Evolutionary conservation across 2,797 vertebrate species (phyloP), one percentile per base, ranked within the genome.

Genomic region (Anguilla pacifica): DNA sequence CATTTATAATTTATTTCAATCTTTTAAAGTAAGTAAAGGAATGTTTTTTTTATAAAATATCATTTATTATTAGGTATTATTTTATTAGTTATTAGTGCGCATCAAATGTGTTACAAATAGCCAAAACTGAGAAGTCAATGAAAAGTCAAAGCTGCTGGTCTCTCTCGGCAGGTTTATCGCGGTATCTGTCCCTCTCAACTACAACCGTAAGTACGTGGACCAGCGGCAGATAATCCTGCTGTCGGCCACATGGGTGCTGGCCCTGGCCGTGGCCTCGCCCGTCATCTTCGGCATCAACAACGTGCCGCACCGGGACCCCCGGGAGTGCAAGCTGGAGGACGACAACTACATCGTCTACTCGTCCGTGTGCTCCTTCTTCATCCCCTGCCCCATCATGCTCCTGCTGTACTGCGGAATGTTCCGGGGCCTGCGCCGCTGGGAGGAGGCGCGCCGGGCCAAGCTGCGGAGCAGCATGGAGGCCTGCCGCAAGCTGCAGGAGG

Each of bases 361-460:
- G 9, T 99, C 98, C 9, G 95, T 98, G 89, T 99, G 98, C 93
- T 99, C 98, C 90, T 99, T 99, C 95, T 98, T 99, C 93, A 96
- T 99, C 91, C 98, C 98, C 17, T 99, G 98, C 88, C 98, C 98
- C 15, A 94, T 99, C 93, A 98, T 98, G 98, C 92, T 99, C 91
- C 93, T 99, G 91, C 97, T 99, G 31, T 99, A 98, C 95, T 98
- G 96, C 5, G 97, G 97, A 86, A 98, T 99, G 94, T 98, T 98
- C 92, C 96, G 96, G 0, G 97, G 97, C 89, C 96, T 99, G 87
- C 95, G 93, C 79, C 96, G 95, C 31, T 98, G 98, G 98, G 97
- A 97, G 90, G 97, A 97, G 84, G 93, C 97, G 0, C 95, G 98
- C 6, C 97, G 96, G 84, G 94, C 97, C 93, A 98, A 97, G 91